phyloP scores from a whole-genome alignment of 2,888 invertebrate genomes.

The Philhelius pedissequus region DNA sequence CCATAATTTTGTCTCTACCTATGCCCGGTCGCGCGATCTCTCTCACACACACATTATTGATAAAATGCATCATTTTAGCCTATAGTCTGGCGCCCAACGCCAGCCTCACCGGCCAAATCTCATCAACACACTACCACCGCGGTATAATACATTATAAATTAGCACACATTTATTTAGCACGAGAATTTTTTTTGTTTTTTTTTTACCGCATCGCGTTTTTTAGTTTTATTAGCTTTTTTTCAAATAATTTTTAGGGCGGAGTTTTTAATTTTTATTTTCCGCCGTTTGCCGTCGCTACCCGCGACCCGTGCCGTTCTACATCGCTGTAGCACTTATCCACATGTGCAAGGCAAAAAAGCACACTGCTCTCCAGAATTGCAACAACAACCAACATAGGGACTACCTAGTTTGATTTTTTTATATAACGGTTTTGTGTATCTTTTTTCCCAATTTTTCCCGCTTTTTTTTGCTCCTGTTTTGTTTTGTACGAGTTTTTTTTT shows the following conservation, averaged over 20 bases:
- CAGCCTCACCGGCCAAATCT: constrained; percentile 7
- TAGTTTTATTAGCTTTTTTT: constrained; percentile 69
- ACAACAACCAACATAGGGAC: constrained; percentile 52
- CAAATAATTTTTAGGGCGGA: constrained; percentile 76
- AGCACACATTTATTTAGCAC: constrained; percentile 71
- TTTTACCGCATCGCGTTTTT: constrained; percentile 64
- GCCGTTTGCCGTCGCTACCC: constrained; percentile 49
- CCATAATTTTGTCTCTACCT: background rate
- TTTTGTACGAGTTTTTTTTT: constrained; percentile 74
- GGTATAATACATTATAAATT: constrained; percentile 75
- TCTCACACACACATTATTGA: constrained; percentile 2
- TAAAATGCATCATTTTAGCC: constrained; percentile 4
- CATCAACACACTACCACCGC: constrained; percentile 60
- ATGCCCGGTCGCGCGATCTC: background rate
- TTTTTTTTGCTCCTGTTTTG: constrained; percentile 65
- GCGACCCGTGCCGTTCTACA: background rate
- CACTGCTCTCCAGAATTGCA: constrained; percentile 1
- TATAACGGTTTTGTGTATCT: constrained; percentile 67
- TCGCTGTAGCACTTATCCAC: constrained; percentile 17
- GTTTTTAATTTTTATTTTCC: constrained; percentile 78
- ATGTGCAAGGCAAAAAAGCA: constrained; percentile 38
- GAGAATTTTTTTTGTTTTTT: constrained; percentile 49
- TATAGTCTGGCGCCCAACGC: constrained; percentile 45
- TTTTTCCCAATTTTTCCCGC: constrained; percentile 61
- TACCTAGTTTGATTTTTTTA: constrained; percentile 69